phyloP scores from a whole-genome alignment of 1,140 invertebrate genomes.

The Melanaphis sacchari region DNA sequence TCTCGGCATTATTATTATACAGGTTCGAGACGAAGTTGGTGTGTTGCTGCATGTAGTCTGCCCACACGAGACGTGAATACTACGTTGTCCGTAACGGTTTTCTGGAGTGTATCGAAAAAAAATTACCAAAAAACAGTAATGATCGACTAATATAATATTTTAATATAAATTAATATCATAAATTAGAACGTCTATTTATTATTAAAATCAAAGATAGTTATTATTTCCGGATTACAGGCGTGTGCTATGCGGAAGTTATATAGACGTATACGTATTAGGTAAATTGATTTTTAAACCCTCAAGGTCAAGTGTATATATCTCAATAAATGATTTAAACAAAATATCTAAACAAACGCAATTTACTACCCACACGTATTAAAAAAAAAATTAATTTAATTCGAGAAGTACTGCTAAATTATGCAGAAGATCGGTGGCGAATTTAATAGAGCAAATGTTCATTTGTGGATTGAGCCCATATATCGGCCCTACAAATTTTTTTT shows the following conservation, averaged over 20 bases:
- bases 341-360: neutral
- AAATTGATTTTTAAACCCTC: neutral
- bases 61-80: neutral
- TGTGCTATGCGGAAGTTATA: neutral
- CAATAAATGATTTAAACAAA: neutral
- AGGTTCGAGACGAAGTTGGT: neutral
- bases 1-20: neutral
- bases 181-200: neutral
- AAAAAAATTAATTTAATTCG: no score
- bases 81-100: neutral
- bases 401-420: no score
- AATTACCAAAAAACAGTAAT: neutral
- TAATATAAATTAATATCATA: neutral
- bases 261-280: neutral
- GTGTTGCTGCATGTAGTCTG: neutral
- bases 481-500: no score
- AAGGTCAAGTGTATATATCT: neutral
- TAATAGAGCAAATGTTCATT: no score
- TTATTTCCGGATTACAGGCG: neutral
- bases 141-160: neutral
- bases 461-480: no score
- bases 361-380: no score
- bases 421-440: no score
- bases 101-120: neutral
- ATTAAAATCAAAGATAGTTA: neutral